phyloP scores from a whole-genome alignment of 23 tunicate species.

The Halocynthia roretzi region DNA sequence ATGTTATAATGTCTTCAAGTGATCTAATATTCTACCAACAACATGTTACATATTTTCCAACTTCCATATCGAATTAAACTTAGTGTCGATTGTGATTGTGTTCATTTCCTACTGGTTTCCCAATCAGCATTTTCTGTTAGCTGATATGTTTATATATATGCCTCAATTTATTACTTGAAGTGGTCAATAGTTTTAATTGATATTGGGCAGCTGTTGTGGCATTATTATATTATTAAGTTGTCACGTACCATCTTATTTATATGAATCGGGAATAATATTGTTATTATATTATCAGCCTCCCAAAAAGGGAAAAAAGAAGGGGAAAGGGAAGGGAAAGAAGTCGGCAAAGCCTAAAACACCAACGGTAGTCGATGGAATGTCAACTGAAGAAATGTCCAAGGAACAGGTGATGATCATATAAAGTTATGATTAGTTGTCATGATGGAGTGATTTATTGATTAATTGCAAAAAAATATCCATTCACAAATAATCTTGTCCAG shows the following conservation, averaged over 20 bases:
- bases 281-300: constrained; percentile 43
- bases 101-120: neutral
- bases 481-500: too few relatives aligned
- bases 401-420: constrained; percentile 54
- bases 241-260: too few relatives aligned
- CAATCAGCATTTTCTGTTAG: too few relatives aligned
- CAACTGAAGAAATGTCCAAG: constrained; percentile 94
- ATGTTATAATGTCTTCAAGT: too few relatives aligned
- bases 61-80: neutral
- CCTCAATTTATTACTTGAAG: too few relatives aligned
- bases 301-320: constrained; percentile 89
- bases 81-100: neutral
- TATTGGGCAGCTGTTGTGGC: too few relatives aligned
- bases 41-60: too few relatives aligned
- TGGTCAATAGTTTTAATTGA: too few relatives aligned
- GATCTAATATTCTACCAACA: too few relatives aligned
- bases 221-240: too few relatives aligned
- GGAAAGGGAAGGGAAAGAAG: constrained; percentile 66
- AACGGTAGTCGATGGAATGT: constrained; percentile 91
- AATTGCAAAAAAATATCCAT: neutral
- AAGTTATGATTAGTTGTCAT: neutral
- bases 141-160: too few relatives aligned
- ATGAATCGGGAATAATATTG: too few relatives aligned
- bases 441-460: neutral
- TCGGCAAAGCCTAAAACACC: constrained; percentile 84